phyloP scores from a whole-genome alignment of 2,888 invertebrate genomes.

The Willowsia nigromaculata region DNA sequence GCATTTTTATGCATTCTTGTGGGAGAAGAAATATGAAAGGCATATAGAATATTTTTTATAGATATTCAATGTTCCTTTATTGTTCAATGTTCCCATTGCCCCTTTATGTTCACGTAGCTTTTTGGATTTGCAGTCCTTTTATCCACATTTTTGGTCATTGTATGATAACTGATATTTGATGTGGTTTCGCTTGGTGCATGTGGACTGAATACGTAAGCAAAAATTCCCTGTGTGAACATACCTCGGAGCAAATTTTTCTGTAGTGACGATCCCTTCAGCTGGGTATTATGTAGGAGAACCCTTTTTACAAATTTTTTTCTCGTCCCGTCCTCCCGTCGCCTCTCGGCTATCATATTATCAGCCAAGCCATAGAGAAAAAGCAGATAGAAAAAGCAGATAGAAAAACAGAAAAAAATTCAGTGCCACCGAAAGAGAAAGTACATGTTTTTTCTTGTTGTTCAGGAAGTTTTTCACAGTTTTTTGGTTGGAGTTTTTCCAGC shows the following conservation, averaged over 20 bases:
- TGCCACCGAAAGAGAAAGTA: not conserved
- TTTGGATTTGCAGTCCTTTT: not conserved
- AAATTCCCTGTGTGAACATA: not conserved
- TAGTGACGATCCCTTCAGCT: not conserved
- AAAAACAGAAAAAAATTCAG: not conserved
- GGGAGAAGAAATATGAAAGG: not conserved
- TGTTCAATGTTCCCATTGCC: not conserved
- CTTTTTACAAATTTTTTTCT: conserved; percentile 12
- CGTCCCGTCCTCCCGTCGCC: not conserved
- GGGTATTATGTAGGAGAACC: not conserved
- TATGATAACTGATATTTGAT: conserved; percentile 1
- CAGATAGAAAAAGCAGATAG: not conserved
- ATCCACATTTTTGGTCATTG: conserved; percentile 4
- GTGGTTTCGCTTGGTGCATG: conserved; percentile 9
- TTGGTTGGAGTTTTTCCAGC: not conserved
- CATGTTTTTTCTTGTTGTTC: not conserved
- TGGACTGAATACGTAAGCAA: conserved; percentile 39
- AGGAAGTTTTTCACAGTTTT: not conserved
- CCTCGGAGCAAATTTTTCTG: not conserved
- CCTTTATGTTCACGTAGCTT: not conserved
- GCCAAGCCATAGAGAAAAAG: not conserved
- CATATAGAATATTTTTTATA: not conserved
- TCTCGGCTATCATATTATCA: conserved; percentile 33
- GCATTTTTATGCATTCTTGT: not conserved
- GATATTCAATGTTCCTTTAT: not conserved